Conservation (phyloP, 2,797 vertebrate species). For the Erethizon dorsatum region DNA sequence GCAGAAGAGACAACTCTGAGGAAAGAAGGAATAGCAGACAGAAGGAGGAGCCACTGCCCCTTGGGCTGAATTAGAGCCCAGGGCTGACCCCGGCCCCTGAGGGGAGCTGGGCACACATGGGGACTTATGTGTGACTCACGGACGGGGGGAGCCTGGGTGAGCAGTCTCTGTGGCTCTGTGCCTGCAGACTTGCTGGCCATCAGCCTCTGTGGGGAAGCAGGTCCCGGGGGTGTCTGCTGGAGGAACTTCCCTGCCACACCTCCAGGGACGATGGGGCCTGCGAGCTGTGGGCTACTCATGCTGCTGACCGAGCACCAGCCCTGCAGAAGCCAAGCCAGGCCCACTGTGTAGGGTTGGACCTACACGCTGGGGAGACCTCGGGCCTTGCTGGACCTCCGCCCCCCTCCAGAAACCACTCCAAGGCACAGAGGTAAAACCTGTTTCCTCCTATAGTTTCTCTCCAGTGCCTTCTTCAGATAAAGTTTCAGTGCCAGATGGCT, state of each 20-base stretch:
- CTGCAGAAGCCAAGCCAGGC: not conserved
- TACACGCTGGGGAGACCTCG: not conserved
- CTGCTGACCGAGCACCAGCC: not conserved
- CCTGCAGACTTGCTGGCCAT: not conserved
- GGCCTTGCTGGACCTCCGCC: not conserved
- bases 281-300: not conserved
- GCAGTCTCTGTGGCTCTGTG: too few relatives aligned
- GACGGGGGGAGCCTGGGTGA: not conserved
- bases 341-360: not conserved
- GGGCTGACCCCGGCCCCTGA: not conserved
- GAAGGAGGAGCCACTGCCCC: not conserved
- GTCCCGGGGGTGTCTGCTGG: not conserved
- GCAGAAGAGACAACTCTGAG: not conserved
- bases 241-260: not conserved
- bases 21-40: not conserved
- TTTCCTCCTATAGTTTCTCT: not conserved
- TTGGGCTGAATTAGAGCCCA: not conserved
- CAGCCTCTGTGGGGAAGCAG: not conserved
- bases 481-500: not conserved
- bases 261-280: not conserved
- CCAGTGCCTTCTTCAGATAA: not conserved
- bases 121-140: accelerated
- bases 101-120: not conserved
- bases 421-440: not conserved
- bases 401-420: not conserved